phyloP scores from a whole-genome alignment of 2,888 invertebrate species.

The Phlogophora meticulosa region DNA sequence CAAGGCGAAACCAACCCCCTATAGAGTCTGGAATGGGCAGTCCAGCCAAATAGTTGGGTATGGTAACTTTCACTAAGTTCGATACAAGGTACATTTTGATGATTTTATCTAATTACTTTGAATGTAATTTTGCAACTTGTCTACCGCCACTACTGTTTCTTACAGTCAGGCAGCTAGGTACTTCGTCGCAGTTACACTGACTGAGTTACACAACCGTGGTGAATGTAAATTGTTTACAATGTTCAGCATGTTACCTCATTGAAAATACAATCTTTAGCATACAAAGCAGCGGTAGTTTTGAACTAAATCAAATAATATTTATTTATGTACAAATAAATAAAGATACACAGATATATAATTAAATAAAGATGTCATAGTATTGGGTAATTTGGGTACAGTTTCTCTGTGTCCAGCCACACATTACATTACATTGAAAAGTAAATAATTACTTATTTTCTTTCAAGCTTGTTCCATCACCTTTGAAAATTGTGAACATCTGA shows the following conservation, averaged over 20 bases:
- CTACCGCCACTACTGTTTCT: background rate
- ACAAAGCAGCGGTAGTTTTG: conserved; percentile 30
- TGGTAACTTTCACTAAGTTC: conserved; percentile 94
- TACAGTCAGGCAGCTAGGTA: background rate
- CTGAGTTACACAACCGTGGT: conserved; percentile 34
- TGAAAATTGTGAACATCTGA: too few relatives aligned
- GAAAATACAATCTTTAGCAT: conserved; percentile 30
- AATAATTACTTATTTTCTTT: too few relatives aligned
- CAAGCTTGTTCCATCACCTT: too few relatives aligned
- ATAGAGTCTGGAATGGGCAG: conserved; percentile 96
- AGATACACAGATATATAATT: too few relatives aligned
- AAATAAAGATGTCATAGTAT: too few relatives aligned
- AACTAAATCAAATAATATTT: too few relatives aligned
- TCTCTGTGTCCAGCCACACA: too few relatives aligned
- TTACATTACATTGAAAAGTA: too few relatives aligned
- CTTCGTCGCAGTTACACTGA: background rate
- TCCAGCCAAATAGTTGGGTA: conserved; percentile 96
- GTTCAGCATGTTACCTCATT: conserved; percentile 20
- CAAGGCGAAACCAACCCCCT: conserved; percentile 96
- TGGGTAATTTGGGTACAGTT: too few relatives aligned
- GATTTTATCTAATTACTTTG: conserved; percentile 21
- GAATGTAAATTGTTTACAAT: conserved; percentile 15
- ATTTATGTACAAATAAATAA: too few relatives aligned
- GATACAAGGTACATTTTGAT: conserved; percentile 94
- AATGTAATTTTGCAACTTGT: conserved; percentile 2